A percentile compares a stretch with the other conserved stretches of the same genome.
phyloP scores from a whole-genome alignment of 2,113 vertebrate species.

The Promerops cafer region DNA sequence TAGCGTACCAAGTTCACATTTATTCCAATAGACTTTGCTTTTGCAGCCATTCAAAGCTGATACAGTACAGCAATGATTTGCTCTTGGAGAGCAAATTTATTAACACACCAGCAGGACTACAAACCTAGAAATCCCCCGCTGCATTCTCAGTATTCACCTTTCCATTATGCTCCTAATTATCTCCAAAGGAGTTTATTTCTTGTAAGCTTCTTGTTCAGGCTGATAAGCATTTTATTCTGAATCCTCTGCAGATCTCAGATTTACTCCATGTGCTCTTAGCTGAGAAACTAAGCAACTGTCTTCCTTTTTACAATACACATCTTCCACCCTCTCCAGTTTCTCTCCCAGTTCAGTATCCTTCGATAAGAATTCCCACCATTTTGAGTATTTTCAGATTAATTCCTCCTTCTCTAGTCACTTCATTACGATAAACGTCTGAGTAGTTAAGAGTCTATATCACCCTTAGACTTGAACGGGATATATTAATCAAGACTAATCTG shows the following conservation, averaged over 20 bases:
- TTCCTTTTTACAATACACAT: neutral
- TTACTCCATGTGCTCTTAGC: neutral
- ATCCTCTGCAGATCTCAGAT: neutral
- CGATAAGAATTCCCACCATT: neutral
- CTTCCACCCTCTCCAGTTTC: neutral
- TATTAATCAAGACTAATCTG: neutral
- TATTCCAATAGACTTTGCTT: neutral
- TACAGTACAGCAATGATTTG: neutral
- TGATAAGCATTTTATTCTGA: neutral
- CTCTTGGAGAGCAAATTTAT: neutral
- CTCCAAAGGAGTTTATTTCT: neutral
- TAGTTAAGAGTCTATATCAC: neutral
- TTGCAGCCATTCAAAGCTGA: neutral
- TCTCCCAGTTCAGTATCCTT: neutral
- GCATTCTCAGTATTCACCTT: neutral
- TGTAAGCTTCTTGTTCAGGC: neutral
- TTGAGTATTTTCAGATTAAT: neutral
- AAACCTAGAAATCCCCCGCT: neutral
- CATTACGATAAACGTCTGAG: neutral
- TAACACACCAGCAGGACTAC: neutral
- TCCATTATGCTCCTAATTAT: neutral
- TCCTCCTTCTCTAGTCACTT: neutral
- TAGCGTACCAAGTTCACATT: neutral
- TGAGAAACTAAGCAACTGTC: neutral
- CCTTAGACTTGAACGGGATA: neutral